A percentile compares a stretch with the other conserved stretches of the same genome.
Conservation (phyloP, 2,888 invertebrate species). For the Ptychoptera contaminata region DNA sequence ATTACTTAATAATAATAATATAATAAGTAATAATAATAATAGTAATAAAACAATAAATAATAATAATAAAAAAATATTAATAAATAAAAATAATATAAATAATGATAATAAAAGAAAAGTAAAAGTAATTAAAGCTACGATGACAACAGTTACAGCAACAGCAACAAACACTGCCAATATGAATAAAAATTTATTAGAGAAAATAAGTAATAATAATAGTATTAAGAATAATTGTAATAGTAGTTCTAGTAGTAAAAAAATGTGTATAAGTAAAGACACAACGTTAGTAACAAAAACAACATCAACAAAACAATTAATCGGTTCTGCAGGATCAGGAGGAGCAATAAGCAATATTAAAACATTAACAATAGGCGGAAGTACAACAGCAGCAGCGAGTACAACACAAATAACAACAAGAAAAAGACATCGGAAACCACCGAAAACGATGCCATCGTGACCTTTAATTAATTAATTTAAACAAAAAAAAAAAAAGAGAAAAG, state of each 20-base stretch:
- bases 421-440: conserved; percentile 26
- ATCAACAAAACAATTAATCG: neutral
- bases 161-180: too few relatives aligned
- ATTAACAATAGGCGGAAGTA: neutral
- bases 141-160: too few relatives aligned
- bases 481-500: too few relatives aligned
- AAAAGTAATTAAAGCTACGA: too few relatives aligned
- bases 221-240: too few relatives aligned
- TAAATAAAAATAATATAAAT: neutral
- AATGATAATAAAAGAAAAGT: neutral
- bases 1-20: neutral
- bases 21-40: neutral
- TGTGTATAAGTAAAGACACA: too few relatives aligned
- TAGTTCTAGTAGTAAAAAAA: too few relatives aligned
- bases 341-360: neutral
- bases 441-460: conserved; percentile 16
- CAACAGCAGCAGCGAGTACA: conserved; percentile 6
- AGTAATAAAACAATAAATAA: neutral
- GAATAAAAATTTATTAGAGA: too few relatives aligned
- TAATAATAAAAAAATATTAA: neutral
- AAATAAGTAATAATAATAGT: too few relatives aligned
- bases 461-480: conserved; percentile 8
- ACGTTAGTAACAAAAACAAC: conserved; percentile 7
- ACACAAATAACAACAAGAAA: conserved; percentile 13
- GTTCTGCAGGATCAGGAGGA: neutral